Evolutionary conservation across 2,113 vertebrate species (phyloP), one percentile per base, ranked within the genome.

Genomic region (Octodon degus): DNA sequence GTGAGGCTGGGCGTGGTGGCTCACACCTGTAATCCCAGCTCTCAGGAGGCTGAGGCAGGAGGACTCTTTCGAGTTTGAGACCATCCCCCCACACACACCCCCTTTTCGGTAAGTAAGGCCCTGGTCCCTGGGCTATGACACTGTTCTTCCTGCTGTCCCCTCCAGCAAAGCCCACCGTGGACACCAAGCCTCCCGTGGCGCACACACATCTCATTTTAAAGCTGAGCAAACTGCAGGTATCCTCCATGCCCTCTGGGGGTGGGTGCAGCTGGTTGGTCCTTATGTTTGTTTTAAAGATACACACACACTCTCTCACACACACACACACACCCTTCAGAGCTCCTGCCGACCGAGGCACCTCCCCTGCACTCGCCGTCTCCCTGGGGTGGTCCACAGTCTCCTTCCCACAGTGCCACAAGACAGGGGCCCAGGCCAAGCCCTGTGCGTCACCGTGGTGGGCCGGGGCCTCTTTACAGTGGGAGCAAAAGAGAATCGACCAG

Each of bases 191-290:
- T 53, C 97, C 97, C n/a, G 2, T 3, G 47, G 84, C 72, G 0
- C 95, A 97, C 63, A 82, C 90, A 27, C 96, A 98, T 47, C 94
- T 98, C 37, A 77, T 96, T 88, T 88, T 98, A 79, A 98, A 97
- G 58, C 0, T 97, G 90, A 96, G 91, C 91, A 98, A 97, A 93
- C 89, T 98, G 55, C 98, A 98, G 98, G 98, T 98, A 98, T 7
- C 65, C 68, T 37, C 34, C 34, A 8, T 9, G 16, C 6, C 60
- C 53, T 17, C 27, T 34, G 20, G 16, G 32, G 67, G 32, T 25
- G 10, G 30, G 37, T 58, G n/a, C 37, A 63, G 50, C 10, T 50
- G 76, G 50, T 4, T 47, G 65, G 37, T 17, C 68, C n/a, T 58
- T 43, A 16, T 19, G 72, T 65, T 20, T 70, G 27, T 91, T 76